Evolutionary conservation across 2,888 invertebrate genomes (phyloP), one percentile per base, ranked within the genome.

Genomic region (Asteroscopus sphinx): DNA sequence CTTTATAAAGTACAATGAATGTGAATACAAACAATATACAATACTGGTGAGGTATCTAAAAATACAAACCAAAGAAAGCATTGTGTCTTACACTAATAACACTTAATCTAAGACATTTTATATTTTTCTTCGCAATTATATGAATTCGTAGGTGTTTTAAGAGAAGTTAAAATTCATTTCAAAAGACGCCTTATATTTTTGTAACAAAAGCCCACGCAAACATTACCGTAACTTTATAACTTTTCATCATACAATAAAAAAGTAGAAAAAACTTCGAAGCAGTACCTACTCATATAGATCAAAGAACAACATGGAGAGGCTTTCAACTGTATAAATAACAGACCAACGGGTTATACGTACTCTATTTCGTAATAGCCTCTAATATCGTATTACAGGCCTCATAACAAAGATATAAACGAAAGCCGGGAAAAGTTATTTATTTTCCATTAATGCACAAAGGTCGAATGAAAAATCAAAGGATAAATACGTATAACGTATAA

Each of bases 311-410:
- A 53, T 30, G 47, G 47, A 41, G 37, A 61, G 41, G 68, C 61
- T 73, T 69, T 60, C 58, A 67, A 53, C 49, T 68, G 56, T 73
- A 62, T 67, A 68, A 76, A 77, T 69, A 77, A 70, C 52, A 67
- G 59, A 56, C 55, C 45, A 57, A 59, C 13, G 59, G 69, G 59
- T 68, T 65, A 60, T 56, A 47, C 37, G n/a, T 57, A 35, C 33
- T 69, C 41, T 60, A 35, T 55, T 40, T 35, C 28, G 47, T 70
- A 73, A 69, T 65, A 75, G 40, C 56, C 54, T 52, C 33, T 51
- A 41, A 59, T 40, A 69, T 67, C 59, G 17, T 57, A 68, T 71
- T 63, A 71, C 62, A 57, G 37, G 30, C 41, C 59, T 51, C 48
- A 70, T 71, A 61, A 68, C 53, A 73, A 62, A 66, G 52, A 49